Evolutionary conservation across 92 coral and sea anemone species (phyloP), one percentile per base, ranked within the genome.

Genomic region (Chrysogorgia sp.): DNA sequence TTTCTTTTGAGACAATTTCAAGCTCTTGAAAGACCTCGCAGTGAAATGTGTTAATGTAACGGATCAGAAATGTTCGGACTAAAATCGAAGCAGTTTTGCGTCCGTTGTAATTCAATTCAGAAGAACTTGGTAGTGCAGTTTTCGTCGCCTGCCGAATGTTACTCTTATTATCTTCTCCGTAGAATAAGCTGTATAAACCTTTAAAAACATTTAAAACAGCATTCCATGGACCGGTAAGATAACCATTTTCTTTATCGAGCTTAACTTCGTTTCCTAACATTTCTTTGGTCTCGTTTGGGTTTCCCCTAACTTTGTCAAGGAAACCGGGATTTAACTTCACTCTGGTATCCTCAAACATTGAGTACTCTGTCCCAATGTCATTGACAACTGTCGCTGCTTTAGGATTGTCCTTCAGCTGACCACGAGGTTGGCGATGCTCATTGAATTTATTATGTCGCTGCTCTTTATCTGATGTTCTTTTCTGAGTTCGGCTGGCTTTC

Each of bases 1-100:
- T 69, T 49, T 69, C 76, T 49, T 25, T 7, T 8, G 24, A 47
- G 9, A 69, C 76, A 26, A 45, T 45, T 26, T 48, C 76, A 28
- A 69, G 43, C 60, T 47, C 34, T 17, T 69, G 40, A 25, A 0
- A 69, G 9, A 1, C 45, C 21, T 47, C 23, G 21, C 55, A 69
- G 31, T 69, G 59, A 26, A 26, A 69, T 17, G 22, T 21, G n/a
- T 26, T 45, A 21, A 69, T 69, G 21, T 17, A 28, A 10, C 76
- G 76, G n/a, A 69, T 7, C 3, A 28, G 34, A 12, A 69, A 13
- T 22, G 60, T 21, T 24, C 52, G 40, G 50, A 66, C 56, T 24
- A 52, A 2, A 4, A 66, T 35, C 9, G 19, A 17, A 17, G 34
- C n/a, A n/a, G n/a, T n/a, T n/a, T n/a, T n/a, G n/a, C n/a, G n/a